Evolutionary conservation across 2,888 invertebrate genomes (phyloP), one percentile per base, ranked within the genome.

Genomic region (Troides aeacus): DNA sequence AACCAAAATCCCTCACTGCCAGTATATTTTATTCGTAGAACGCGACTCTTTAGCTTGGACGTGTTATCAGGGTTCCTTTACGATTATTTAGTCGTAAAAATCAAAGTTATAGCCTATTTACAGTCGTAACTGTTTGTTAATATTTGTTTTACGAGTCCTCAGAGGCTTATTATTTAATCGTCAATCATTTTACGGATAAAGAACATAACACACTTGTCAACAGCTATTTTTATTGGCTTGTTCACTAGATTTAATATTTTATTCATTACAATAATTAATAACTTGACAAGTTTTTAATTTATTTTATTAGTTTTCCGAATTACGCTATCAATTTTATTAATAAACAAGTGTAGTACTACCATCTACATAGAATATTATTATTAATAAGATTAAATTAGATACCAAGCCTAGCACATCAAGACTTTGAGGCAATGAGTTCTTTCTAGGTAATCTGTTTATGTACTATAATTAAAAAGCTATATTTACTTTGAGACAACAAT

Each of bases 11-110:
- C 70, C 73, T 50, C 50, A 73, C 68, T 68, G 72, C 72, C 73
- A 77, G 56, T 72, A 39, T 24, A 70, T 60, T 62, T 64, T 50
- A 70, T 73, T 77, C 72, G 72, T 76, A 74, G 72, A 71, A 72
- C 73, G 72, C 76, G 74, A 72, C 80, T 74, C 81, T 80, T 77
- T 77, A 84, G 88, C 79, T 81, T 75, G 76, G 88, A 75, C 84
- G 85, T 77, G 70, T 84, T 82, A 79, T 77, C 87, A 81, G 87
- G 90, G 90, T 88, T 90, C 92, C 88, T 93, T 93, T 93, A 93
- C 93, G 93, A 93, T 93, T 93, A 93, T 93, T 93, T 93, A 93
- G 93, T 93, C 92, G 92, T 93, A 93, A 93, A 93, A 93, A 93
- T 93, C 93, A 93, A 93, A 93, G 93, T 93, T 92, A 93, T 92